Conservation (phyloP, 2,797 vertebrate species). For the Megalops cyprinoides region DNA sequence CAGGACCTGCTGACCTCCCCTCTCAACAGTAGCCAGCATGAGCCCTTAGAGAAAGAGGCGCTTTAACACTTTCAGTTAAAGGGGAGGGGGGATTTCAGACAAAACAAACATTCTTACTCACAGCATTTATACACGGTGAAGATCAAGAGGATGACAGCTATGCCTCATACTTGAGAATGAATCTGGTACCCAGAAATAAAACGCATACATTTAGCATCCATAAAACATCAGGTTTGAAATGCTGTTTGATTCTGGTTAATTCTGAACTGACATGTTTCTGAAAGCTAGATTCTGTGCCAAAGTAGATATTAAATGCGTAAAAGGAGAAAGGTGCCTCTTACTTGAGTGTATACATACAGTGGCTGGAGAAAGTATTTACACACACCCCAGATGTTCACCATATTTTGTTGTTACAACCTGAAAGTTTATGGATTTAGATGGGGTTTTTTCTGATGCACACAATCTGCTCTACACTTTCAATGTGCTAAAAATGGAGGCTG, state of each 20-base stretch:
- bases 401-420: no score
- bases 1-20: slow-evolving; percentile 17
- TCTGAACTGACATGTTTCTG: slow-evolving; percentile 17
- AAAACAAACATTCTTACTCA: neutral
- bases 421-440: no score
- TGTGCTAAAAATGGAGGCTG: no score
- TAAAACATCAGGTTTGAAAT: slow-evolving; percentile 8
- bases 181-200: neutral
- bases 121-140: slow-evolving; percentile 7
- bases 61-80: slow-evolving; percentile 1
- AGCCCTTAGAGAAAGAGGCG: slow-evolving; percentile 19
- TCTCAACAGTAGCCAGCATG: slow-evolving; percentile 48
- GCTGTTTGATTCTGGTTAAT: slow-evolving; percentile 19
- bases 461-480: no score
- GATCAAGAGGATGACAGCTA: slow-evolving; percentile 1
- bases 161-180: slow-evolving; percentile 12
- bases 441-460: no score
- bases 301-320: slow-evolving; percentile 17
- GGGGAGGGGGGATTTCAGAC: no score
- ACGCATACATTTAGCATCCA: neutral
- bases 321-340: slow-evolving; percentile 25
- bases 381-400: no score
- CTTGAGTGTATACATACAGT: neutral
- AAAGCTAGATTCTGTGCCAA: slow-evolving; percentile 25
- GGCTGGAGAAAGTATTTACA: no score